Evolutionary conservation across 2,797 vertebrate genomes (phyloP).

Genomic region (Labroides dimidiatus): DNA sequence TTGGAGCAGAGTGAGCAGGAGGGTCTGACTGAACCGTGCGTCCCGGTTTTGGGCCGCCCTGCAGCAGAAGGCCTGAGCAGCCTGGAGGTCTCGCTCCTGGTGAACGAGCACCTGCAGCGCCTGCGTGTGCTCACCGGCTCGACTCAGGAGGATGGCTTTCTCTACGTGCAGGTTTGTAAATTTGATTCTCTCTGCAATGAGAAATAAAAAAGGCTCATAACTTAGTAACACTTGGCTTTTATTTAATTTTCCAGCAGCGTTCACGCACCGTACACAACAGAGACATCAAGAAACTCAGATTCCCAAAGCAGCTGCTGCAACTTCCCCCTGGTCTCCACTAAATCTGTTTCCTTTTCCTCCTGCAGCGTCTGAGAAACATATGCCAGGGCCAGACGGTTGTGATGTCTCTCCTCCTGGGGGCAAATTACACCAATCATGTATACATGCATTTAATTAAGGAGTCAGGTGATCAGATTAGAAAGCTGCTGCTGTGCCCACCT

Average conservation of each 20-base stretch:
- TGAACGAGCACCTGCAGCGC: slow-evolving; percentile 77
- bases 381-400: slow-evolving; percentile 73
- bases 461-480: slow-evolving; percentile 24
- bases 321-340: slow-evolving; percentile 63
- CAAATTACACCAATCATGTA: slow-evolving; percentile 41
- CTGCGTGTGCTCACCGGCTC: slow-evolving; percentile 65
- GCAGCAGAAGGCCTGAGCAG: slow-evolving; percentile 78
- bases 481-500: slow-evolving; percentile 63
- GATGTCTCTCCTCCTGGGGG: slow-evolving; percentile 75
- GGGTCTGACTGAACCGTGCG: slow-evolving; percentile 44
- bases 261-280: slow-evolving; percentile 63
- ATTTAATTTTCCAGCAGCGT: not conserved
- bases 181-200: slow-evolving; percentile 66
- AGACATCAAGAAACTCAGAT: slow-evolving; percentile 68
- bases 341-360: slow-evolving; percentile 44
- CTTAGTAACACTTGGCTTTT: not conserved
- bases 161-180: slow-evolving; percentile 70
- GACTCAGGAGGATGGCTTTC: slow-evolving; percentile 76
- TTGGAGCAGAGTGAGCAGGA: slow-evolving; percentile 71
- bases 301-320: slow-evolving; percentile 79
- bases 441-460: slow-evolving; percentile 42
- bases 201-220: not conserved
- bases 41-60: slow-evolving; percentile 60
- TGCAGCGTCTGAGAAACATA: slow-evolving; percentile 67
- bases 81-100: slow-evolving; percentile 54